Percentiles rank a stretch among this genome's conserved stretches.
Conservation (phyloP, 2,797 vertebrate species). For the Sebastes nivosus region DNA sequence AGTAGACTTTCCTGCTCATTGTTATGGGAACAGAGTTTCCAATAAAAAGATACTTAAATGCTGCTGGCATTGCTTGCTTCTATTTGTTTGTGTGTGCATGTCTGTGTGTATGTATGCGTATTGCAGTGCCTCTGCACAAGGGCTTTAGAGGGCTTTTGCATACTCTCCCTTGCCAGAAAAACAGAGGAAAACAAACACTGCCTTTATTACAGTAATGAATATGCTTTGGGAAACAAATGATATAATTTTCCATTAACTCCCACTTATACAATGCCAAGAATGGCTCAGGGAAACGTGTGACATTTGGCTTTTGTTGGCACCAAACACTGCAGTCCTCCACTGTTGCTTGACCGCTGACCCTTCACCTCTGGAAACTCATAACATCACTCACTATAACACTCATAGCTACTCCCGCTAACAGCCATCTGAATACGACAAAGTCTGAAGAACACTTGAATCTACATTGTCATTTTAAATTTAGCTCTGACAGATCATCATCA, state of each 20-base stretch:
- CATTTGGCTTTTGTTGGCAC: constrained; percentile 70
- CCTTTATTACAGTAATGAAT: constrained; percentile 74
- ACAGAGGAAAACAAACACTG: constrained; percentile 70
- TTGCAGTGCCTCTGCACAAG: constrained; percentile 22
- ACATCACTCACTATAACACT: not conserved
- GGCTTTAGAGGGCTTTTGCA: constrained; percentile 44
- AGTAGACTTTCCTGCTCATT: constrained; percentile 23
- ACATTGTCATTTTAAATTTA: constrained; percentile 26
- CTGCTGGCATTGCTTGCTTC: constrained; percentile 31
- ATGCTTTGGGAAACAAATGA: constrained; percentile 66
- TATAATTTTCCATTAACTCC: constrained; percentile 67
- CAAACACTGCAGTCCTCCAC: constrained; percentile 19
- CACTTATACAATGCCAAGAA: constrained; percentile 60
- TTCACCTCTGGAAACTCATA: constrained; percentile 33
- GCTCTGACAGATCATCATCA: not conserved
- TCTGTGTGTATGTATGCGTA: constrained; percentile 34
- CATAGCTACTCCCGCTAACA: not conserved
- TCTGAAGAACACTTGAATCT: constrained; percentile 28
- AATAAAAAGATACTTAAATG: constrained; percentile 55
- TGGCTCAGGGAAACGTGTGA: constrained; percentile 74
- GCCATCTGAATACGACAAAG: constrained; percentile 9
- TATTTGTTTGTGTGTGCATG: constrained; percentile 16
- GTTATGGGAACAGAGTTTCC: constrained; percentile 59
- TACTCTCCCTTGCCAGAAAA: constrained; percentile 50
- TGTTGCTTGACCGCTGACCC: constrained; percentile 29